phyloP scores from a whole-genome alignment of 2,888 invertebrate species.

The Eilema sororculum region DNA sequence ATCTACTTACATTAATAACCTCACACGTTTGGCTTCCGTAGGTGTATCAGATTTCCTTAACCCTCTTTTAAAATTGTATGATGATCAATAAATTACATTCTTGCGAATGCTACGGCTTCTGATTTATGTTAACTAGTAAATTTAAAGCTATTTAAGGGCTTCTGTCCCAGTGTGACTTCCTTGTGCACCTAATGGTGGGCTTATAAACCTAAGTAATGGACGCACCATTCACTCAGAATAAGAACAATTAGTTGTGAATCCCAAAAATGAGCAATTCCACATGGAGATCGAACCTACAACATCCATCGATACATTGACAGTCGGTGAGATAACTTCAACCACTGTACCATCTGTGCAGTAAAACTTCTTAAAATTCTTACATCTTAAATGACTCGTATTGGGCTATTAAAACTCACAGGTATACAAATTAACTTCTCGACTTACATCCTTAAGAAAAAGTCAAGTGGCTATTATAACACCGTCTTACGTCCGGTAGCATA shows the following conservation, averaged over 20 bases:
- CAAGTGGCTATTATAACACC: slow-evolving; percentile 49
- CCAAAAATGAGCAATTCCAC: background rate
- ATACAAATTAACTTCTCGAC: slow-evolving; percentile 11
- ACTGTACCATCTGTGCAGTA: background rate
- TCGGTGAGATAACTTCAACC: background rate
- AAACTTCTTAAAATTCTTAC: background rate
- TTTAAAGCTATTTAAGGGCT: background rate
- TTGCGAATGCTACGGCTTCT: slow-evolving; percentile 5
- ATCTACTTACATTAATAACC: slow-evolving; percentile 22
- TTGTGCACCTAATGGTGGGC: background rate
- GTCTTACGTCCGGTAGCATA: slow-evolving; percentile 61
- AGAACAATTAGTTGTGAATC: background rate
- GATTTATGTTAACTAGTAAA: background rate
- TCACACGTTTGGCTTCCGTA: slow-evolving; percentile 22
- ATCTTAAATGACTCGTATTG: background rate
- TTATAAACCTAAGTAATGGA: background rate
- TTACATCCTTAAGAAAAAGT: slow-evolving; percentile 52
- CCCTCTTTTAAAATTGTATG: slow-evolving; percentile 12
- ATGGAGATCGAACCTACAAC: background rate
- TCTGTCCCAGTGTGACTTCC: background rate
- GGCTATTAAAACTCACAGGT: slow-evolving; percentile 2
- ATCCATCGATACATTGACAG: background rate
- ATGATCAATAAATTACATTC: slow-evolving; percentile 11
- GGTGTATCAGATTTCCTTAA: slow-evolving; percentile 20
- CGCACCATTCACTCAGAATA: background rate